Percentiles rank a stretch among this genome's conserved stretches.
phyloP scores from a whole-genome alignment of 1,140 invertebrate species.

The Bombus terrestris region DNA sequence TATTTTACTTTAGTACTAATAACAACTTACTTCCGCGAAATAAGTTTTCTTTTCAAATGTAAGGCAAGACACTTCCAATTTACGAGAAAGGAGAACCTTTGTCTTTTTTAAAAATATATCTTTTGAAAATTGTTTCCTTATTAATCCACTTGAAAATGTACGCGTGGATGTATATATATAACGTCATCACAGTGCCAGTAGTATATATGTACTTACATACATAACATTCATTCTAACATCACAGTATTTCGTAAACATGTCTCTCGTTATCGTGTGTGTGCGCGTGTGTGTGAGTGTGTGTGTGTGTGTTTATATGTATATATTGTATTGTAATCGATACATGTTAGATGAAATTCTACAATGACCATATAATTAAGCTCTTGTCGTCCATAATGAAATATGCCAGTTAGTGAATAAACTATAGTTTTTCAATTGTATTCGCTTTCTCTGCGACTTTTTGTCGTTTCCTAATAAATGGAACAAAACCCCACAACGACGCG shows the following conservation, averaged over 20 bases:
- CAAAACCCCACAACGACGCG: constrained; percentile 88
- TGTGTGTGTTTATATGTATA: neutral
- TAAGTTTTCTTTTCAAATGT: constrained; percentile 43
- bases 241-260: constrained; percentile 53
- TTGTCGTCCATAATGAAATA: constrained; percentile 12
- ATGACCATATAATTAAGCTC: constrained; percentile 37
- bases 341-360: constrained; percentile 14
- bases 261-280: constrained; percentile 4
- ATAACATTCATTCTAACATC: constrained; percentile 62
- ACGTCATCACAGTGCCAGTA: constrained; percentile 55
- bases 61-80: constrained; percentile 61
- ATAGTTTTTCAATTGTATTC: constrained; percentile 67
- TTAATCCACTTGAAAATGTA: constrained; percentile 44
- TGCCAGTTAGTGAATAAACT: constrained; percentile 26
- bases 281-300: neutral
- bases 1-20: constrained; percentile 25
- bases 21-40: constrained; percentile 58
- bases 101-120: constrained; percentile 55
- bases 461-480: constrained; percentile 86
- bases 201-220: constrained; percentile 26
- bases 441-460: constrained; percentile 71
- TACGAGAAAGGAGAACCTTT: constrained; percentile 43
- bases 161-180: constrained; percentile 42
- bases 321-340: constrained; percentile 16
- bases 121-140: constrained; percentile 53